These are phyloP conservation scores for Leucosticte australis DNA, from an alignment of 2,113 vertebrate genomes.

Conservation along the genomic window DNA sequence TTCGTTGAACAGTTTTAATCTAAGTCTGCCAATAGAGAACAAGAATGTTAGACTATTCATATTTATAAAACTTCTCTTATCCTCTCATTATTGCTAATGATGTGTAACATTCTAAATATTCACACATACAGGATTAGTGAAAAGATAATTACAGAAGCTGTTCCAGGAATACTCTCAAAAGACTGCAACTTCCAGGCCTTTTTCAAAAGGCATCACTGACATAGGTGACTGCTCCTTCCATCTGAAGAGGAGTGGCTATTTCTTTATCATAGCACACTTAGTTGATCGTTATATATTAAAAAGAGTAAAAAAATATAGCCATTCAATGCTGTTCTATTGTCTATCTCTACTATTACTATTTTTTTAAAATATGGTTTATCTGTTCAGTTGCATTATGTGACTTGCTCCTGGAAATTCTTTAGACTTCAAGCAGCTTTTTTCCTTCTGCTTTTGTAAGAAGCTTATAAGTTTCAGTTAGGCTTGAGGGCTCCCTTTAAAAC, in stretches of 20 bases:
- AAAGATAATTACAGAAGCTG: not conserved
- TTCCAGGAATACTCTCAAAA: not conserved
- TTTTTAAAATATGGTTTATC: not conserved
- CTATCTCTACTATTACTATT: not conserved
- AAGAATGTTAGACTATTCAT: not conserved
- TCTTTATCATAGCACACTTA: not conserved
- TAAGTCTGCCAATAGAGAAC: not conserved
- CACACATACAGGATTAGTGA: not conserved
- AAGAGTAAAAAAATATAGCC: not conserved
- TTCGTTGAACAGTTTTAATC: not conserved
- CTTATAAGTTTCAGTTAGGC: not conserved
- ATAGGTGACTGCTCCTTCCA: not conserved
- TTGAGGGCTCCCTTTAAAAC: not conserved
- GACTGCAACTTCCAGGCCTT: not conserved
- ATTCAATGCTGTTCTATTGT: not conserved
- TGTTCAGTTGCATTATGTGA: not conserved
- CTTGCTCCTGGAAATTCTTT: not conserved
- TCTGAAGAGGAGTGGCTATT: not conserved
- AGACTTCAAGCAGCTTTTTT: not conserved
- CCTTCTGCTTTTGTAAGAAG: not conserved
- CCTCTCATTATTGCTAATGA: not conserved
- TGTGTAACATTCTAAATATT: not conserved
- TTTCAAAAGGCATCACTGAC: not conserved
- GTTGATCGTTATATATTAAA: not conserved
- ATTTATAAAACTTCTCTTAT: not conserved